These are phyloP conservation scores for Hololepta plana DNA, from an alignment of 2,888 invertebrate genomes.

Conservation along the genomic window DNA sequence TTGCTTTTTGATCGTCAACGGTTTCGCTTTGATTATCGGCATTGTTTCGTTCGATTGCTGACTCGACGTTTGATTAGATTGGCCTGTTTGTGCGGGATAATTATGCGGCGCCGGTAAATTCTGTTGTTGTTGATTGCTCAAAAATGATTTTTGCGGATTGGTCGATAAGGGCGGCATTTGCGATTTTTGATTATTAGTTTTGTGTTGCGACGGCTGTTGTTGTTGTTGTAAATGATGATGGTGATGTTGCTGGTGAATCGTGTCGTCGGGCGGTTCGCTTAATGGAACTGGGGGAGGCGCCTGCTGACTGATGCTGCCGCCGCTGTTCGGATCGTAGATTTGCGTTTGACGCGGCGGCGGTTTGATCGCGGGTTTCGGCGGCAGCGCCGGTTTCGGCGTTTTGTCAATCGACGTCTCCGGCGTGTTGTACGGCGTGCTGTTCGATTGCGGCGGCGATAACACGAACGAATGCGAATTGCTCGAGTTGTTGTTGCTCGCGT, in stretches of 20 bases:
- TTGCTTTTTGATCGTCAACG: slow-evolving; percentile 67
- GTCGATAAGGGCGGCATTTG: slow-evolving; percentile 4
- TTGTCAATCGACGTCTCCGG: slow-evolving; percentile 35
- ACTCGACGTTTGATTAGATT: slow-evolving; percentile 14
- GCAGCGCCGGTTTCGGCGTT: slow-evolving; percentile 56
- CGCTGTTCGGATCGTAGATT: slow-evolving; percentile 15
- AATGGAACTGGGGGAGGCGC: slow-evolving; percentile 33
- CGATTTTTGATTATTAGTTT: too few species aligned
- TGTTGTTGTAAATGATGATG: slow-evolving; percentile 9
- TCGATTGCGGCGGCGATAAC: slow-evolving; percentile 38
- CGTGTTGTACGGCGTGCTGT: slow-evolving; percentile 38
- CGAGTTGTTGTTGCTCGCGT: not conserved
- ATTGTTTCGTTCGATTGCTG: slow-evolving; percentile 22
- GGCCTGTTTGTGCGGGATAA: too few species aligned
- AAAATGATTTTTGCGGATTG: too few species aligned
- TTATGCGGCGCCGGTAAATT: not conserved
- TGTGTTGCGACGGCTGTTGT: slow-evolving; percentile 8
- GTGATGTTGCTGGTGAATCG: slow-evolving; percentile 9
- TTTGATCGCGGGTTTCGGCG: slow-evolving; percentile 63
- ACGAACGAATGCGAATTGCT: not conserved
- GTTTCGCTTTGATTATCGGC: slow-evolving; percentile 58
- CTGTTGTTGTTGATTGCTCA: slow-evolving; percentile 13
- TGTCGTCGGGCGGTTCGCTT: slow-evolving; percentile 21
- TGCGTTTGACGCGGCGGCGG: slow-evolving; percentile 34
- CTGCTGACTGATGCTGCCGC: slow-evolving; percentile 21